Evolutionary conservation across 2,113 vertebrate species (phyloP).

Genomic region (Serranochromis macrocephalus): DNA sequence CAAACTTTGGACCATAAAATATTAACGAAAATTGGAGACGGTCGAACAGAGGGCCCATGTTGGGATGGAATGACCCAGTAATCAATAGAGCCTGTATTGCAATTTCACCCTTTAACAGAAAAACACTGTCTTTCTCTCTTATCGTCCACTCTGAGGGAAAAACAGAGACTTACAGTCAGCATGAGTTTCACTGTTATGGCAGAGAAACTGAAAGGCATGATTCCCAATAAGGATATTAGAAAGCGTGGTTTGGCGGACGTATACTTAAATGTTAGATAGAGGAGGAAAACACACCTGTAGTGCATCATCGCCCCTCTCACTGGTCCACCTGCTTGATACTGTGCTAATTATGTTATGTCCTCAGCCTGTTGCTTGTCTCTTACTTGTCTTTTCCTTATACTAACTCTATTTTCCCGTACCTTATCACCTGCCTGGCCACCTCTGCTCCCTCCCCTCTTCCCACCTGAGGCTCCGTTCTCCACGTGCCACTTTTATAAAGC

Average conservation of each 20-base stretch:
- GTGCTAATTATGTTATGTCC: neutral
- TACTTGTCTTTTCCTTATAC: neutral
- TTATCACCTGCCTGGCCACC: neutral
- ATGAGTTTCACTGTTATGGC: neutral
- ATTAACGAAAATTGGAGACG: neutral
- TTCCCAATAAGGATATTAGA: neutral
- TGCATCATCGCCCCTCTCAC: neutral
- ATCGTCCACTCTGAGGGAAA: neutral
- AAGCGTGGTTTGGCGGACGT: fast-evolving
- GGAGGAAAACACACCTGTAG: neutral
- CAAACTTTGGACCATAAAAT: neutral
- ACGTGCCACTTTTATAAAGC: neutral
- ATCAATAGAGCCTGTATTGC: neutral
- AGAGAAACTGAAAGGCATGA: neutral
- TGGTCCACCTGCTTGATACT: neutral
- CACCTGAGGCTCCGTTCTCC: neutral
- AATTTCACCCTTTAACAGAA: neutral
- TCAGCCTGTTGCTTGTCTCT: neutral
- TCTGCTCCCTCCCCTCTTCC: neutral
- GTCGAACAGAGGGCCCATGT: neutral
- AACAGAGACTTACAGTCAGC: neutral
- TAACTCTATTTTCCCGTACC: neutral
- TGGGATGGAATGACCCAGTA: neutral
- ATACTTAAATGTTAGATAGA: neutral
- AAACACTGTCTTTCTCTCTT: neutral